A percentile compares a stretch with the other conserved stretches of the same genome.
Conservation (phyloP, 2,888 invertebrate genomes). For the Pandemis corylana region DNA sequence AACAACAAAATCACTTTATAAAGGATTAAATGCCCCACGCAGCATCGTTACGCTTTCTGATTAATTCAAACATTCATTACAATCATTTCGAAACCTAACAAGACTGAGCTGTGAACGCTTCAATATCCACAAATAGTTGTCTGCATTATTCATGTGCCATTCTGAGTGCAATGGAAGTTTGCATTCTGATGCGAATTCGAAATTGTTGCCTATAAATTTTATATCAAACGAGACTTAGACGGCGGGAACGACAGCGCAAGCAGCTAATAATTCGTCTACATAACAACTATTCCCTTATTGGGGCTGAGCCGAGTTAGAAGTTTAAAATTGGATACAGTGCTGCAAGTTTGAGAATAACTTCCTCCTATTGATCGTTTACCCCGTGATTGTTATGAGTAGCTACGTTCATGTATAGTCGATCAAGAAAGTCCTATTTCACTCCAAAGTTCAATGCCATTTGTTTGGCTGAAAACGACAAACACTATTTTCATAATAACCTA, state of each 20-base stretch:
- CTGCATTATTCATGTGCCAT: conserved; percentile 57
- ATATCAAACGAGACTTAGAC: conserved; percentile 56
- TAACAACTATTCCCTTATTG: conserved; percentile 29
- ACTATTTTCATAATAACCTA: no score
- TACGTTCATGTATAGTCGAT: not conserved
- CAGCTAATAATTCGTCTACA: conserved; percentile 27
- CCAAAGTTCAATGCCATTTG: no score
- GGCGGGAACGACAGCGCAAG: conserved; percentile 44
- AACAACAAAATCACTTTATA: not conserved
- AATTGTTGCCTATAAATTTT: conserved; percentile 65
- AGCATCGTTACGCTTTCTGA: not conserved
- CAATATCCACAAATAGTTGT: conserved; percentile 54
- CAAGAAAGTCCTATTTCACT: no score
- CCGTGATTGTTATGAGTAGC: not conserved
- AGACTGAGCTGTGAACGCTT: conserved; percentile 34
- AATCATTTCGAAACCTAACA: conserved; percentile 20
- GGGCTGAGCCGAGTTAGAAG: conserved; percentile 21
- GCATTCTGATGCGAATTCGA: conserved; percentile 58
- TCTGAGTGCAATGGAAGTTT: conserved; percentile 53
- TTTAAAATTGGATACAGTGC: conserved; percentile 18
- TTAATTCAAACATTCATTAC: conserved; percentile 6
- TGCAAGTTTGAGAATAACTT: conserved; percentile 13
- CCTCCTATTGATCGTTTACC: conserved; percentile 8
- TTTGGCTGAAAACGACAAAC: no score
- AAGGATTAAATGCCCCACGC: not conserved